Conservation (phyloP, 2,797 vertebrate genomes). For the Streptopelia turtur region DNA sequence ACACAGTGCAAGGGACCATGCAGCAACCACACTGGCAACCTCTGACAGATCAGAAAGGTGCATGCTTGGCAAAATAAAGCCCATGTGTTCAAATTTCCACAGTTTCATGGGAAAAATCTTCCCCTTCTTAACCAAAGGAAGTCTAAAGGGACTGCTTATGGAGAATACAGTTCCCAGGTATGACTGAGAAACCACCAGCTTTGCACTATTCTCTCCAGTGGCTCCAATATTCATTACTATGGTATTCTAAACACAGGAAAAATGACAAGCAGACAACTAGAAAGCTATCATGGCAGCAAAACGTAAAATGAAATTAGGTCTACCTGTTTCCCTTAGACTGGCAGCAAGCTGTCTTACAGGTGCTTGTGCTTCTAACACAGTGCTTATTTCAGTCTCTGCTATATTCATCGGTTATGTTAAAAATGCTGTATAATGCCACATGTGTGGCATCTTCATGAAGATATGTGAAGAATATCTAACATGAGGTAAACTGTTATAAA, state of each 20-base stretch:
- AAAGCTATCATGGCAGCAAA: not conserved
- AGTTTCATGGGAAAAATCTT: not conserved
- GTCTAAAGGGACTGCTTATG: not conserved
- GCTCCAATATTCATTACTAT: not conserved
- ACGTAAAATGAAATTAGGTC: not conserved
- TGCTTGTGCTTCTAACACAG: not conserved
- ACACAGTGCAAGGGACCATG: rapidly evolving
- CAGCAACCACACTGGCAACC: not conserved
- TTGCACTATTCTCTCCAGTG: not conserved
- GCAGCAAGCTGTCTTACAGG: not conserved
- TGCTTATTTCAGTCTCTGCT: not conserved
- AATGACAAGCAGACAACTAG: not conserved
- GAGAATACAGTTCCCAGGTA: not conserved
- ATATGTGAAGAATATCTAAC: not conserved
- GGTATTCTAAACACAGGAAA: not conserved
- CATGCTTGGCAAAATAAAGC: not conserved
- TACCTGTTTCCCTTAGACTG: not conserved
- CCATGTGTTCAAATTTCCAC: rapidly evolving
- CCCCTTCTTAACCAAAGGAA: not conserved
- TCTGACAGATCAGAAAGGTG: not conserved
- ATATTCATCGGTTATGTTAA: not conserved
- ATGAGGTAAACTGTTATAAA: not conserved
- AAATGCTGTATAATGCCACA: not conserved
- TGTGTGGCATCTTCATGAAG: not conserved
- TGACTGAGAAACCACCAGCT: not conserved